Evolutionary conservation across 2,113 vertebrate species (phyloP).

Genomic region (Siniperca knerii): DNA sequence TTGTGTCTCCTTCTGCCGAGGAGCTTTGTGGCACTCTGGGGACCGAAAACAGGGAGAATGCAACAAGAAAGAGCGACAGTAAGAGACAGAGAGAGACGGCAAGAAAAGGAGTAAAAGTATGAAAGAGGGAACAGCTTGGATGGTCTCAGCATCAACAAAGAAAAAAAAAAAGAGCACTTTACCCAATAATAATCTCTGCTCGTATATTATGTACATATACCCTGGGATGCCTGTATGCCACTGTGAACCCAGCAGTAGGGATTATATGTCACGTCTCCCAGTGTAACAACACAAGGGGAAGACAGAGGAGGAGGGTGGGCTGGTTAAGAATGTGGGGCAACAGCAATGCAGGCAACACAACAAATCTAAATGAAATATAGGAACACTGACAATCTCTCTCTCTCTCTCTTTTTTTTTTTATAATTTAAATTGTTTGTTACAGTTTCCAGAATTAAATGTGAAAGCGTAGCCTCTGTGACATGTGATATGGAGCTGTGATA

Average conservation of each 20-base stretch:
- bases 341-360: neutral
- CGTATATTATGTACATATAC: slow-evolving; percentile 58
- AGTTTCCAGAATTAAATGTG: slow-evolving; percentile 18
- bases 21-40: slow-evolving; percentile 69
- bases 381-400: neutral
- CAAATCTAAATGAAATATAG: slow-evolving; percentile 20
- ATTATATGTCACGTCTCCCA: slow-evolving; percentile 37
- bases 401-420: neutral
- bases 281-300: slow-evolving; percentile 21
- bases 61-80: slow-evolving; percentile 59
- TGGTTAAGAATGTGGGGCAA: slow-evolving; percentile 27
- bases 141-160: slow-evolving; percentile 38
- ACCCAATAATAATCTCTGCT: slow-evolving; percentile 65
- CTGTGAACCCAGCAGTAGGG: slow-evolving; percentile 51
- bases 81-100: slow-evolving; percentile 17
- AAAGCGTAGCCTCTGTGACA: slow-evolving; percentile 15
- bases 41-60: slow-evolving; percentile 60
- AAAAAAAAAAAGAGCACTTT: slow-evolving; percentile 29
- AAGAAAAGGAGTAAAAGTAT: slow-evolving; percentile 13
- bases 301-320: slow-evolving; percentile 21
- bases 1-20: slow-evolving; percentile 56
- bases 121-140: slow-evolving; percentile 36
- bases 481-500: slow-evolving; percentile 19
- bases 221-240: slow-evolving; percentile 40
- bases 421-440: slow-evolving; percentile 1